Base-by-base conservation (phyloP, 2,797 vertebrate genomes). In the Neoniphon sammara region DNA sequence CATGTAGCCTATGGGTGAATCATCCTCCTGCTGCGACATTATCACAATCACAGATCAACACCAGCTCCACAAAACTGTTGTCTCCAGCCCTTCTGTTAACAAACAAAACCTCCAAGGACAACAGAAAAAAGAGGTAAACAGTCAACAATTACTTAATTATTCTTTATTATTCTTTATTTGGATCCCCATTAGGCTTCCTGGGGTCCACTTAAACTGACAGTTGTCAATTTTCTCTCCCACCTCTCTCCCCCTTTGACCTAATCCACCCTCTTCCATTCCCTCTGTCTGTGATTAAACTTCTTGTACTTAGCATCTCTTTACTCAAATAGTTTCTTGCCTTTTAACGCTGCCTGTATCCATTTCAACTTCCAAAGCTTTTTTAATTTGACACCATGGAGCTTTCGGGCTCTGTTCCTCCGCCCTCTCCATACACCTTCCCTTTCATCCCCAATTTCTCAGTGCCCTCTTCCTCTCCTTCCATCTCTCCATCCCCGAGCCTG, bases 401-500 rank as follows among this genome's bases (percentile, higher is more conserved):
- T 36, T 81, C 89, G 18, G 89, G 85, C 30, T 91, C 92, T 65
- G 65, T 86, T 64, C 83, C 88, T 57, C 91, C 92, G 54, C 83
- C 91, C 2, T 90, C 84, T 70, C 87, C 90, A 6, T 90, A 85
- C 61, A 91, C 93, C 47, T 75, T 87, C 62, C 78, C 93, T 9
- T 47, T 89, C 44, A 69, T 86, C n/a, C 80, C 88, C 25, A 95
- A 94, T 62, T 44, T 84, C 57, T 94, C 94, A 1, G 14, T 74
- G 20, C 89, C 91, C 11, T 84, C 91, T 60, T 86, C 92, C 55
- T 89, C 88, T 57, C 93, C 94, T 23, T 91, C 92, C 59, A 55
- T 90, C 74, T 94, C 93, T 78, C 92, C 91, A 1, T 94, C 94
- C 9, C 94, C 93, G n/a, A 94, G 94, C 76, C 66, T 91, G 67